Conservation (phyloP, 2,888 invertebrate genomes). For the Hyposoter dolosus region DNA sequence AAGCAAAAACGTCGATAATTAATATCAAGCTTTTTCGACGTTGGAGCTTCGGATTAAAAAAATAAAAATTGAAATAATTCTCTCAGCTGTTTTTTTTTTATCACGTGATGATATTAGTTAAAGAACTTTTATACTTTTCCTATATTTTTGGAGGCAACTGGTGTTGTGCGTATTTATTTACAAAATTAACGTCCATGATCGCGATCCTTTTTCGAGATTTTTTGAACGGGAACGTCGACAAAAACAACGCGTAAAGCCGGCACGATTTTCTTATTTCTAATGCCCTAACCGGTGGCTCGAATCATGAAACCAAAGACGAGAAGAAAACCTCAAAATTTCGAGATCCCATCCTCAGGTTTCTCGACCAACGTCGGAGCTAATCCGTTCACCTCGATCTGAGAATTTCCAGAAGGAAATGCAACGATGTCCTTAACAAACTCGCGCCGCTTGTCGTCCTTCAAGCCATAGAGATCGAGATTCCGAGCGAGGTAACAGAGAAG, state of each 20-base stretch:
- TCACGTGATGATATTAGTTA: not conserved
- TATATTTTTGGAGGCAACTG: not conserved
- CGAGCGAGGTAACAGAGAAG: slow-evolving; percentile 88
- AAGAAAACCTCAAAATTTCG: slow-evolving; percentile 40
- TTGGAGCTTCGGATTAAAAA: not conserved
- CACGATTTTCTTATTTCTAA: not conserved
- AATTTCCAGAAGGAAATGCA: slow-evolving; percentile 13
- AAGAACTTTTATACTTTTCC: not conserved
- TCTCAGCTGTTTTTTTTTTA: not conserved
- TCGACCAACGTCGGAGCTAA: slow-evolving; percentile 31
- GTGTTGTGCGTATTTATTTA: slow-evolving; percentile 52
- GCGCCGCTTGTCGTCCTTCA: slow-evolving; percentile 78
- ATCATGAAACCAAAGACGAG: not conserved
- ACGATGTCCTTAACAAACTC: slow-evolving; percentile 73
- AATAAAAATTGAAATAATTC: not conserved
- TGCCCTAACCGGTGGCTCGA: not conserved
- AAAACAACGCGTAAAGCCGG: not conserved
- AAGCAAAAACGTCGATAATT: not conserved
- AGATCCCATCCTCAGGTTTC: slow-evolving; percentile 38
- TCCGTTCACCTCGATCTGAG: slow-evolving; percentile 51
- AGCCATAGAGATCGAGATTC: slow-evolving; percentile 87
- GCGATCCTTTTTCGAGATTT: not conserved
- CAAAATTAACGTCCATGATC: slow-evolving; percentile 36
- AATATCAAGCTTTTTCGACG: not conserved
- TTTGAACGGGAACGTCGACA: not conserved